Conservation (phyloP, 1,140 invertebrate species). For the Mylabris phalerata region DNA sequence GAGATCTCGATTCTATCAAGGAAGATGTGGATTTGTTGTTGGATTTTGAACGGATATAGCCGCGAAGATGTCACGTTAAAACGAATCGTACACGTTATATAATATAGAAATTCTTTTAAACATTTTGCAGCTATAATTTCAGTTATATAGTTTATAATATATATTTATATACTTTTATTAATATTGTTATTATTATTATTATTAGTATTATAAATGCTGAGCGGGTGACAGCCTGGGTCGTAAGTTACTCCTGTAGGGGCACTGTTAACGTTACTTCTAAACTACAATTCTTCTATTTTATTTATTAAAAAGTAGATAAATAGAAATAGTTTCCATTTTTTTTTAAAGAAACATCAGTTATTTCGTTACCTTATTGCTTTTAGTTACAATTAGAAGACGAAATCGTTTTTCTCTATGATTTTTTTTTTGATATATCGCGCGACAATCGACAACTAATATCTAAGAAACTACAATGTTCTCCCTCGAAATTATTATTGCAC, state of each 20-base stretch:
- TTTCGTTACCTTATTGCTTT: slow-evolving; percentile 44
- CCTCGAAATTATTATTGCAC: no score
- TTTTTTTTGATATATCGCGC: background rate
- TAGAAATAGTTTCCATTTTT: slow-evolving; percentile 24
- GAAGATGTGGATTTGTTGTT: no score
- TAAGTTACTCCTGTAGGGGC: slow-evolving; percentile 24
- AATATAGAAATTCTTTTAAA: slow-evolving; percentile 40
- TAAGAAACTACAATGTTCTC: no score
- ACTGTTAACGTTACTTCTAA: slow-evolving; percentile 24
- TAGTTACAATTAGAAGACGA: slow-evolving; percentile 43
- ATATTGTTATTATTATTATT: slow-evolving; percentile 6
- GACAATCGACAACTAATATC: no score
- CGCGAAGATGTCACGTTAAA: slow-evolving; percentile 26
- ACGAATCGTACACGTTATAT: slow-evolving; percentile 33
- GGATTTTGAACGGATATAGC: background rate
- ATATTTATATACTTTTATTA: background rate
- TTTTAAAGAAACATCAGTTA: slow-evolving; percentile 30
- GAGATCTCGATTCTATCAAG: no score
- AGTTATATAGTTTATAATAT: slow-evolving; percentile 31
- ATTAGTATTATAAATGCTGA: slow-evolving; percentile 39
- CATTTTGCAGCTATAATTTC: slow-evolving; percentile 36
- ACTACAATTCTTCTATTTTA: slow-evolving; percentile 18
- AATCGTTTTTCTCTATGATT: slow-evolving; percentile 15
- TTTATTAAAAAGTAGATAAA: slow-evolving; percentile 37
- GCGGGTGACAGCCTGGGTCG: slow-evolving; percentile 40